Percentiles rank a stretch among this genome's conserved stretches.
These are phyloP conservation scores for Pseudomyrmex cubaensis DNA, from an alignment of 1,140 invertebrate genomes.

Conservation along the genomic window DNA sequence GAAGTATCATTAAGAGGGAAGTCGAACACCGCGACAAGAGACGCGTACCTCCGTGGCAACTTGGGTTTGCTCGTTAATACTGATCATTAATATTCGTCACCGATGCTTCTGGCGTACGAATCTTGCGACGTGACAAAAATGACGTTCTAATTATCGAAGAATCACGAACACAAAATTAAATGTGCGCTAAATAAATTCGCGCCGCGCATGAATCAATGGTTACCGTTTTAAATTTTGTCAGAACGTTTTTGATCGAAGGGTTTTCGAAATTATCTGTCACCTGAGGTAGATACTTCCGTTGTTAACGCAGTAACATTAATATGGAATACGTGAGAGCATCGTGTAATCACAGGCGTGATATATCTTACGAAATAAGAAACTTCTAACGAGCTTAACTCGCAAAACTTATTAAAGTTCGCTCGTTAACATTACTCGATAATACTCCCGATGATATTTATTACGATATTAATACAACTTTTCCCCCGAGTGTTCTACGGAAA, in stretches of 20 bases:
- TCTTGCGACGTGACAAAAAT: neutral
- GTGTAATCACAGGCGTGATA: constrained; percentile 33
- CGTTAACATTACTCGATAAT: constrained; percentile 34
- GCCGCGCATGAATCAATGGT: too few species aligned
- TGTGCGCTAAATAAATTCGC: too few species aligned
- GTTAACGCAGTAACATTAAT: too few species aligned
- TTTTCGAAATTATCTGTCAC: too few species aligned
- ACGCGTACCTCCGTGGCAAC: constrained; percentile 15
- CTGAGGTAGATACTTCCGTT: too few species aligned
- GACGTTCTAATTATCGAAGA: neutral
- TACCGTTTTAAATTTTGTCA: too few species aligned
- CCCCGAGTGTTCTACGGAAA: neutral
- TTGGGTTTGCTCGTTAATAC: constrained; percentile 48
- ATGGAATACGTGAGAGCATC: too few species aligned
- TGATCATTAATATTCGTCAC: constrained; percentile 49
- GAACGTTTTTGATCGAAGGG: too few species aligned
- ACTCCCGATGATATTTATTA: constrained; percentile 23
- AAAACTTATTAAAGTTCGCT: constrained; percentile 5
- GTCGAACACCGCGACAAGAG: constrained; percentile 48
- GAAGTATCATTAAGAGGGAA: constrained; percentile 56
- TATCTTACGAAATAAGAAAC: constrained; percentile 27
- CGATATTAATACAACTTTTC: neutral
- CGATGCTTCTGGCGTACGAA: neutral
- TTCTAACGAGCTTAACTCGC: constrained; percentile 8
- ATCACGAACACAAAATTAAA: too few species aligned